Evolutionary conservation across 2,888 invertebrate genomes (phyloP).

Genomic region (Troides aeacus): DNA sequence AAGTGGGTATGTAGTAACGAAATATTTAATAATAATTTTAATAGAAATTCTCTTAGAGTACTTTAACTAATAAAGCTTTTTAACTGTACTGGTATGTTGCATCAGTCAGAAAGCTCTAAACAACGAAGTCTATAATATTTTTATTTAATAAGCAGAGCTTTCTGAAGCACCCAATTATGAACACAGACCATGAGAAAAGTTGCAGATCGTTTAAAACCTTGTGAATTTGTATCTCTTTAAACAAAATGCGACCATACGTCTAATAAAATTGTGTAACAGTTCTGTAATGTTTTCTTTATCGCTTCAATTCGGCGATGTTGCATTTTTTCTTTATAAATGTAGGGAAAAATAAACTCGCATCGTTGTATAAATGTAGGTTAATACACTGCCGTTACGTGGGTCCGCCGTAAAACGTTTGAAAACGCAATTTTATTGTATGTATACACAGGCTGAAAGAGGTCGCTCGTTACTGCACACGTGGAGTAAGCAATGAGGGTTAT

Average conservation of each 20-base stretch:
- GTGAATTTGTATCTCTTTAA: background rate
- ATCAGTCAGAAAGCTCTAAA: too few relatives aligned
- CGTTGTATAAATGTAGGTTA: conserved; percentile 20
- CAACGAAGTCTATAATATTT: too few relatives aligned
- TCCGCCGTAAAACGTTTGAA: conserved; percentile 23
- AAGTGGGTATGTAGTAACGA: too few relatives aligned
- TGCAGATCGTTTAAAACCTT: background rate
- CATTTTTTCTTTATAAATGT: conserved; percentile 4
- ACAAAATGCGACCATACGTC: background rate
- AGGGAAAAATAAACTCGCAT: too few relatives aligned
- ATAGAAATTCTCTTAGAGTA: too few relatives aligned
- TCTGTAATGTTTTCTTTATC: background rate
- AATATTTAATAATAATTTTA: too few relatives aligned
- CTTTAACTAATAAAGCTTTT: too few relatives aligned
- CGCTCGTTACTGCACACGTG: conserved; percentile 1
- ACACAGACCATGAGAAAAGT: too few relatives aligned
- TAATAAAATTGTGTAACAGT: background rate
- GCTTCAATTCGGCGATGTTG: background rate
- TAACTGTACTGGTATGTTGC: too few relatives aligned
- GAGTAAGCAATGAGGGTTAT: conserved; percentile 8
- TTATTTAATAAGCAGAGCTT: too few relatives aligned
- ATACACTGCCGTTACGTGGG: conserved; percentile 13
- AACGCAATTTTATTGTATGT: conserved; percentile 12
- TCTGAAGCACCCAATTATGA: too few relatives aligned
- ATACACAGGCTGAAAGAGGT: conserved; percentile 7